Evolutionary conservation across 2,797 vertebrate genomes (phyloP).

Genomic region (Notoglanidium macrostoma): DNA sequence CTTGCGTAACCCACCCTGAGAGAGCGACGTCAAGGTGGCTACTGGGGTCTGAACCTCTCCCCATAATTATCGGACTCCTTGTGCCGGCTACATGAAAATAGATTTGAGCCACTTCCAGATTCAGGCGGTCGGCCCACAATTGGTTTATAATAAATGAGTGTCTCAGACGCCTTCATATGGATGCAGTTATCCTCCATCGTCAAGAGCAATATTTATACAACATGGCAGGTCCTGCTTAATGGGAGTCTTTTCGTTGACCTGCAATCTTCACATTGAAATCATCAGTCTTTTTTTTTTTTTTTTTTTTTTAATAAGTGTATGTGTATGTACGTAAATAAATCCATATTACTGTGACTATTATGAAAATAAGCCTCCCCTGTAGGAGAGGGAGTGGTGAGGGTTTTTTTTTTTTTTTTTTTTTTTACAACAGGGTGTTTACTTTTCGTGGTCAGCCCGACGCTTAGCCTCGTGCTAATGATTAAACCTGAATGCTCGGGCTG

Average conservation of each 20-base stretch:
- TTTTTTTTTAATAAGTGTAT: conserved; percentile 47
- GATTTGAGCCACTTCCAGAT: conserved; percentile 71
- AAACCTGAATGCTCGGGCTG: conserved; percentile 55
- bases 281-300: conserved; percentile 64
- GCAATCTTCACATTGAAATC: conserved; percentile 64
- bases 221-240: conserved; percentile 71
- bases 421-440: conserved; percentile 60
- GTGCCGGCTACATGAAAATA: conserved; percentile 75
- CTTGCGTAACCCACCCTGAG: conserved; percentile 74
- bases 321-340: conserved; percentile 60
- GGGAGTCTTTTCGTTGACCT: conserved; percentile 70
- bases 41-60: conserved; percentile 72
- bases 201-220: conserved; percentile 70
- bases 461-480: conserved; percentile 58
- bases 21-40: conserved; percentile 82
- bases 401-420: conserved; percentile 46
- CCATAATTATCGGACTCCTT: conserved; percentile 81
- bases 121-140: conserved; percentile 75
- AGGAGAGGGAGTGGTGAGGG: conserved; percentile 53
- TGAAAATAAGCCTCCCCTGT: conserved; percentile 31
- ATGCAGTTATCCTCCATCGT: conserved; percentile 73
- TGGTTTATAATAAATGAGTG: conserved; percentile 80
- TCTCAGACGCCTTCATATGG: conserved; percentile 77
- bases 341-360: conserved; percentile 43
- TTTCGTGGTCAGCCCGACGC: conserved; percentile 56